Evolutionary conservation across 64 coral and sea anemone genomes (phyloP).

Genomic region (Pachyseris speciosa): DNA sequence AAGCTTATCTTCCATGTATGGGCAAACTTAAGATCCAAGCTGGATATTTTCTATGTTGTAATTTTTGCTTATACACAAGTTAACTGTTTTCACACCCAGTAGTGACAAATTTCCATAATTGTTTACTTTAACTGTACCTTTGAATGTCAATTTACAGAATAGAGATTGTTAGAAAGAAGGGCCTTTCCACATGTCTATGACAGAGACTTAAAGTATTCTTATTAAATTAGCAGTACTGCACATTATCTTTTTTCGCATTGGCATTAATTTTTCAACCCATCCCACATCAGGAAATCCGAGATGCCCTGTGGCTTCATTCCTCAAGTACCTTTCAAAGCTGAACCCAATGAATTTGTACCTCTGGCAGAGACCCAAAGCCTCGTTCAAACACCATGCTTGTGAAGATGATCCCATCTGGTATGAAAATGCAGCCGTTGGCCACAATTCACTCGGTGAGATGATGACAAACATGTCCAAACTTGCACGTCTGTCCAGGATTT

Average conservation of each 20-base stretch:
- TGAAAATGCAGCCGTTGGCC: constrained; percentile 83
- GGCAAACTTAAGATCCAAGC: too few relatives aligned
- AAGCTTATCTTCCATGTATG: too few relatives aligned
- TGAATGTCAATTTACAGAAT: too few relatives aligned
- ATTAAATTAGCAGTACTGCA: background rate
- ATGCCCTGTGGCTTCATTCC: constrained; percentile 82
- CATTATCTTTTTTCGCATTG: background rate
- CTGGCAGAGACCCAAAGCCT: constrained; percentile 84
- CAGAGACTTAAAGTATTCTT: too few relatives aligned
- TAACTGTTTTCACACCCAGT: too few relatives aligned
- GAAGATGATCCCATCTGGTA: constrained; percentile 81
- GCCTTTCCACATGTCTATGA: too few relatives aligned
- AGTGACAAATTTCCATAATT: too few relatives aligned
- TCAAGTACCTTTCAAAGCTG: constrained; percentile 86
- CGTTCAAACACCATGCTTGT: constrained; percentile 69
- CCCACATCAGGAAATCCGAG: constrained; percentile 73
- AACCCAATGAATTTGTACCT: constrained; percentile 80
- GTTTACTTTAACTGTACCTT: too few relatives aligned
- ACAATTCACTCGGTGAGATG: constrained; percentile 90
- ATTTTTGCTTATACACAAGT: too few relatives aligned
- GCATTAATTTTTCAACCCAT: background rate
- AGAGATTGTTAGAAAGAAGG: too few relatives aligned
- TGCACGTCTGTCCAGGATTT: constrained; percentile 77
- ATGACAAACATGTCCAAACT: constrained; percentile 86
- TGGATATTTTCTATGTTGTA: too few relatives aligned